Evolutionary conservation across 1,140 invertebrate genomes (phyloP).

Genomic region (Camponotus pennsylvanicus): DNA sequence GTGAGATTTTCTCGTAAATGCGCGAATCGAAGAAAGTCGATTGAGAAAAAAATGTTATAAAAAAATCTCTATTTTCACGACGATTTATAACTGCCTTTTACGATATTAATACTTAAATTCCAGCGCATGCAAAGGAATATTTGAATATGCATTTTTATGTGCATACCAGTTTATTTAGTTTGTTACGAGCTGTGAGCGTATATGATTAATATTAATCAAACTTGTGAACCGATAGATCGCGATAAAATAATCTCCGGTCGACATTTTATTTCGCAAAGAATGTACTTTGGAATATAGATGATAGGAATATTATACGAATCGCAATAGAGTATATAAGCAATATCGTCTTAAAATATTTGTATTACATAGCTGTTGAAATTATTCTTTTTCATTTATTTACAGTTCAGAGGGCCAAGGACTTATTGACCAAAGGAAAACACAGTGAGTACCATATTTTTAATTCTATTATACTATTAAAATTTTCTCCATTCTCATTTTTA

Average conservation of each 20-base stretch:
- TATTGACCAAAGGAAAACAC: constrained; percentile 95
- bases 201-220: background rate
- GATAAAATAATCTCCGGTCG: background rate
- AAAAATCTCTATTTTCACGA: constrained; percentile 11
- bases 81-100: background rate
- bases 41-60: background rate
- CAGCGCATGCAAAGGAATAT: background rate
- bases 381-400: constrained; percentile 80
- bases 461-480: constrained; percentile 10
- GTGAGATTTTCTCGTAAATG: constrained; percentile 40
- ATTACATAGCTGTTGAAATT: background rate
- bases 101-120: constrained; percentile 42
- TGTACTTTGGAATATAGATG: background rate
- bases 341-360: background rate
- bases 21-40: constrained; percentile 28
- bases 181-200: background rate
- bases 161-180: constrained; percentile 4
- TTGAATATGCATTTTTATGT: background rate
- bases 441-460: constrained; percentile 85
- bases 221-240: background rate
- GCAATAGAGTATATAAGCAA: background rate
- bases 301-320: background rate
- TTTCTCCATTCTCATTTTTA: background rate
- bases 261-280: background rate
- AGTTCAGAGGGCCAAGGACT: constrained; percentile 91